These are phyloP conservation scores for Plagodis pulveraria DNA, from an alignment of 2,888 invertebrate genomes.

Conservation along the genomic window DNA sequence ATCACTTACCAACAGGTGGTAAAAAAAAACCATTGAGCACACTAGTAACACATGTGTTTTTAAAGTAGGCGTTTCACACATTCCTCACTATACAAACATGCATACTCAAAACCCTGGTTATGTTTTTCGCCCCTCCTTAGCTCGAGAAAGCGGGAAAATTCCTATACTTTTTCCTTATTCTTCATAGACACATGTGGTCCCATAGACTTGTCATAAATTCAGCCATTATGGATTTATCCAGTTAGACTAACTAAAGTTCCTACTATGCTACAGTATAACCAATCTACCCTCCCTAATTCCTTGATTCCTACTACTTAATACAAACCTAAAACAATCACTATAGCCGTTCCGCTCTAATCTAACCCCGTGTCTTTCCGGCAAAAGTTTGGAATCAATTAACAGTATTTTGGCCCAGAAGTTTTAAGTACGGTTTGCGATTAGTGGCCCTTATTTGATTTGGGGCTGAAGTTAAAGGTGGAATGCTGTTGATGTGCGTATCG, in stretches of 20 bases:
- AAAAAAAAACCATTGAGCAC: too few species aligned
- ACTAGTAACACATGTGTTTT: too few species aligned
- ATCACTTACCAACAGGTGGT: too few species aligned
- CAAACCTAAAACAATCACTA: constrained; percentile 3
- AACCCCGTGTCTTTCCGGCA: constrained; percentile 13
- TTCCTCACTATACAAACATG: too few species aligned
- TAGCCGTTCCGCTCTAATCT: constrained; percentile 9
- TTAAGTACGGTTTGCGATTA: constrained; percentile 28
- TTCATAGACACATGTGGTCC: too few species aligned
- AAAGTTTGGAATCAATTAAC: constrained; percentile 27
- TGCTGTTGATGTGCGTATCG: constrained; percentile 1
- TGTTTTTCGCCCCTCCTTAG: too few species aligned
- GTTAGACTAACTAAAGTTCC: neutral
- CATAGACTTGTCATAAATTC: too few species aligned
- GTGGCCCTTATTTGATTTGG: constrained; percentile 30
- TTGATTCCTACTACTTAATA: neutral
- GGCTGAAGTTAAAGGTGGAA: constrained; percentile 12
- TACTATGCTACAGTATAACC: neutral
- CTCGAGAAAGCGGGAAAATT: too few species aligned
- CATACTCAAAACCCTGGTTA: too few species aligned
- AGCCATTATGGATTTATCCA: too few species aligned
- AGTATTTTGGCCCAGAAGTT: constrained; percentile 25
- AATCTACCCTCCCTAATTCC: neutral
- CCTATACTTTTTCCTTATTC: too few species aligned
- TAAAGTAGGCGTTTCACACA: too few species aligned